Base-by-base conservation (phyloP, 2,888 invertebrate species). In the Scaptomyza flava region DNA sequence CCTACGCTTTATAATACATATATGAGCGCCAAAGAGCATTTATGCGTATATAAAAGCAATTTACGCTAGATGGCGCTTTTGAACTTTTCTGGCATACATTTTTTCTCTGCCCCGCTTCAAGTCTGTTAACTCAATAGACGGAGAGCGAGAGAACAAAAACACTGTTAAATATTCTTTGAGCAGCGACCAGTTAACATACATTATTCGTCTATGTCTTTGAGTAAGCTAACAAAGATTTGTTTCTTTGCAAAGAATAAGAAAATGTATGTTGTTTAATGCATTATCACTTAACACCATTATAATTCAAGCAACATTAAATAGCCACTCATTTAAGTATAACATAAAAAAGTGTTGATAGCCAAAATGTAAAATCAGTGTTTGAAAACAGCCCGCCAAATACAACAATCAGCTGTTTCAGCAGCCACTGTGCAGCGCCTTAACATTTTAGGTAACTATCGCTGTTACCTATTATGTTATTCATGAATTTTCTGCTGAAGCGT, bases 381-480 rank as follows among this genome's bases (percentile, higher is more conserved):
- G 33, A 72, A 72, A 4, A 9, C 36, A 11, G 36, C 58, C 41
- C 73, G 78, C 62, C 52, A 53, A 34, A 2, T 6, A 6, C 11
- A 27, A 3, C 14, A 23, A 73, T 33, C 74, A 74, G 74, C 74
- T 74, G 73, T 57, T 60, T 31, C 17, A 20, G 20, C 62, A 46
- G 68, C 20, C 27, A n/a, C 1, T 41, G 6, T 43, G 23, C 74
- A 57, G 53, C 30, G 31, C 14, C 1, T 3, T 56, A 59, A 74
- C 73, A 74, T 67, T 74, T 59, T 46, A 43, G 11, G 33, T 47
- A 50, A 20, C 41, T 14, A 23, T 41, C 38, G 20, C 74, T 74
- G 74, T 78, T 68, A 78, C 53, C 8, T 14, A 9, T 46, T 77
- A 77, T 74, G 78, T 78, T 75, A 75, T 78, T 78, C 79, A 63